Percentiles rank a stretch among this genome's conserved stretches.
phyloP scores from a whole-genome alignment of 2,797 vertebrate genomes.

The Trachurus trachurus region DNA sequence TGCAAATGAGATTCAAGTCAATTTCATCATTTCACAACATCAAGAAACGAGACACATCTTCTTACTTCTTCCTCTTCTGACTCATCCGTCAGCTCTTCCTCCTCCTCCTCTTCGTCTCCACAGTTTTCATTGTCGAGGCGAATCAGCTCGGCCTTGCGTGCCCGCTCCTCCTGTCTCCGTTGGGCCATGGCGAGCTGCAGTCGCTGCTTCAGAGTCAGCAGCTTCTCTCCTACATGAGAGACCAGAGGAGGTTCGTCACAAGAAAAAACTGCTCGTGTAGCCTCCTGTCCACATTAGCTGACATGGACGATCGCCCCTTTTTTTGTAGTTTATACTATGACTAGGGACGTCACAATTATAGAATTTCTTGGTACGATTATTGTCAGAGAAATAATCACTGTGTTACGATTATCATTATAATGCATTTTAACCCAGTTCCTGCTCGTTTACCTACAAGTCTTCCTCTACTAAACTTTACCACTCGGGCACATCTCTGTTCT shows the following conservation, averaged over 20 bases:
- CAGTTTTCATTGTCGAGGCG: conserved; percentile 95
- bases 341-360: too few species aligned
- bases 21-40: not conserved
- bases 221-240: conserved; percentile 89
- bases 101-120: conserved; percentile 90
- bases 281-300: not conserved
- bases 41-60: not conserved
- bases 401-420: too few species aligned
- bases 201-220: conserved; percentile 92
- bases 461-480: too few species aligned
- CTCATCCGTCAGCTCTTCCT: conserved; percentile 92
- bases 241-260: conserved; percentile 10
- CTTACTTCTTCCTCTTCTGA: conserved; percentile 90
- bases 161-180: conserved; percentile 91
- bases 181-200: conserved; percentile 96
- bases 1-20: not conserved
- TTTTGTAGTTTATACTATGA: not conserved
- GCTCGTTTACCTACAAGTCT: too few species aligned
- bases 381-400: too few species aligned
- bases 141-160: conserved; percentile 89
- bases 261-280: not conserved
- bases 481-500: too few species aligned
- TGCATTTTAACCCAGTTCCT: too few species aligned
- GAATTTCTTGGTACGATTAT: too few species aligned
- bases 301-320: not conserved